phyloP scores from a whole-genome alignment of 2,113 vertebrate species.

The Pogona vitticeps region DNA sequence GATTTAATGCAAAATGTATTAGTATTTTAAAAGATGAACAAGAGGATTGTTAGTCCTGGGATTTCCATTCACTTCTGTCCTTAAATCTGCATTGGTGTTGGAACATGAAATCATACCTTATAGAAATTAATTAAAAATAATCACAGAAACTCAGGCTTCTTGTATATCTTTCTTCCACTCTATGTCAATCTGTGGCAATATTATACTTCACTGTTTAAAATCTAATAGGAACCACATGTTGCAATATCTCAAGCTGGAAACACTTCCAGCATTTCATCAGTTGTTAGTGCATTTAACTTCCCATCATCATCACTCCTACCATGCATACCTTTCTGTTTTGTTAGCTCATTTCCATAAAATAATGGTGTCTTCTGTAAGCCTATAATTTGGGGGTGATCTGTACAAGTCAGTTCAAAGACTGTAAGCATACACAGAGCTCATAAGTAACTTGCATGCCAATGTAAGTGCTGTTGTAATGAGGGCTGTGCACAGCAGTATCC shows the following conservation, averaged over 20 bases:
- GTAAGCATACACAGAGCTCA: too few species aligned
- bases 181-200: constrained; percentile 70
- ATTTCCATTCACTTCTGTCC: constrained; percentile 59
- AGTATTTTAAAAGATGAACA: constrained; percentile 70
- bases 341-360: constrained; percentile 68
- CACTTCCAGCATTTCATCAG: constrained; percentile 78
- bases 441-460: too few species aligned
- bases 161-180: constrained; percentile 69
- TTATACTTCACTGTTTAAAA: constrained; percentile 77
- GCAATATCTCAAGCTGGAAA: constrained; percentile 64
- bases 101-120: constrained; percentile 73
- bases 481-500: too few species aligned
- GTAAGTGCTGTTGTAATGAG: too few species aligned
- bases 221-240: constrained; percentile 80
- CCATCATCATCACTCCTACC: constrained; percentile 55
- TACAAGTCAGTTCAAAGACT: neutral
- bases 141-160: constrained; percentile 69
- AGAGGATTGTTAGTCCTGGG: constrained; percentile 68
- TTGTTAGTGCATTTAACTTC: constrained; percentile 59
- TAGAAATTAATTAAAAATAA: constrained; percentile 82
- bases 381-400: neutral
- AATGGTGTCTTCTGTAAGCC: constrained; percentile 5
- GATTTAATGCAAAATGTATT: constrained; percentile 77
- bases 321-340: constrained; percentile 73
- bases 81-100: constrained; percentile 68